Evolutionary conservation across 2,113 vertebrate genomes (phyloP).

Genomic region (Oryzias woworae): DNA sequence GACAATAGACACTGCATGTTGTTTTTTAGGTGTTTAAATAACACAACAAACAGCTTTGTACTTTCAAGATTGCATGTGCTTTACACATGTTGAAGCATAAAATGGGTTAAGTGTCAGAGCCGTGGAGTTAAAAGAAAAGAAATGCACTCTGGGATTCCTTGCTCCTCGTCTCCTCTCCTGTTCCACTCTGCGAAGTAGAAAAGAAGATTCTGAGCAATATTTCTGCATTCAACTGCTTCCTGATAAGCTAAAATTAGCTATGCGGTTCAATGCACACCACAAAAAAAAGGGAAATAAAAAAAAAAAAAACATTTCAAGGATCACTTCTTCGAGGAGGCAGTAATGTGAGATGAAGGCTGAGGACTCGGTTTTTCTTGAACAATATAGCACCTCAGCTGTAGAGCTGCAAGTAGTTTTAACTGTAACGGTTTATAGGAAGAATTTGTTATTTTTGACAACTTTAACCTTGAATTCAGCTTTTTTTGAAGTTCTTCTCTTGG

Average conservation of each 20-base stretch:
- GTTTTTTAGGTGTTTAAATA: slow-evolving; percentile 15
- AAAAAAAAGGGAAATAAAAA: slow-evolving; percentile 5
- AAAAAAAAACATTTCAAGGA: slow-evolving; percentile 16
- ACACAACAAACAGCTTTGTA: slow-evolving; percentile 1
- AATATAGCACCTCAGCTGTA: background rate
- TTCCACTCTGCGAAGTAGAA: slow-evolving; percentile 34
- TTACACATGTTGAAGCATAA: slow-evolving; percentile 3
- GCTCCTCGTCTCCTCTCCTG: slow-evolving; percentile 13
- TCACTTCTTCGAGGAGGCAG: slow-evolving; percentile 28
- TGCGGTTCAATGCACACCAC: slow-evolving; percentile 23
- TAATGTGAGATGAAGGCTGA: slow-evolving; percentile 36
- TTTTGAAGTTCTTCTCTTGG: background rate
- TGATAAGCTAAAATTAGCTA: slow-evolving; percentile 14
- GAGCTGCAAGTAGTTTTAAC: background rate
- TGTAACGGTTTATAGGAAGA: background rate
- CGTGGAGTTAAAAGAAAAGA: background rate
- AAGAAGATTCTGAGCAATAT: slow-evolving; percentile 36
- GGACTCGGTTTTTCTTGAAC: slow-evolving; percentile 5
- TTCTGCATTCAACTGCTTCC: slow-evolving; percentile 25
- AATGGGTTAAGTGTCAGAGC: slow-evolving; percentile 10
- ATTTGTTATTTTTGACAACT: background rate
- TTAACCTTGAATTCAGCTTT: background rate
- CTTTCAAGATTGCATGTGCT: background rate
- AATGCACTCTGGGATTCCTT: slow-evolving; percentile 19
- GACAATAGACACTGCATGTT: slow-evolving; percentile 8